These are phyloP conservation scores for Caenorhabditis imperialis DNA, from an alignment of 2,888 invertebrate species.

Conservation along the genomic window DNA sequence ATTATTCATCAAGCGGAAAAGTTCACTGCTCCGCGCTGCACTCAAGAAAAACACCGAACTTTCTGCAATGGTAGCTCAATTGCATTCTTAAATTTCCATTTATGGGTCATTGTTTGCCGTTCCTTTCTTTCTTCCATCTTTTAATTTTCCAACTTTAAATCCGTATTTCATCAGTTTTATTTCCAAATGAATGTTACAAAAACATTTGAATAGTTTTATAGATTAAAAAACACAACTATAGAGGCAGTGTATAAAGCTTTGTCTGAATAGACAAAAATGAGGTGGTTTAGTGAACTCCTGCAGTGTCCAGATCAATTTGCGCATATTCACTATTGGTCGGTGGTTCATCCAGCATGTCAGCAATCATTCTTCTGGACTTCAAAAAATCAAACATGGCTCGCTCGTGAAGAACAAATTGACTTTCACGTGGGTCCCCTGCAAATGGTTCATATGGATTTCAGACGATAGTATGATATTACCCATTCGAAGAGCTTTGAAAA, in stretches of 20 bases:
- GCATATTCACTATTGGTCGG: slow-evolving; percentile 57
- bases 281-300: slow-evolving; percentile 35
- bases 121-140: too few relatives aligned
- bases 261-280: slow-evolving; percentile 32
- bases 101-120: too few relatives aligned
- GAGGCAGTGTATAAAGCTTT: background rate
- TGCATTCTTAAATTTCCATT: slow-evolving; percentile 25
- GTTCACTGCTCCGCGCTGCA: slow-evolving; percentile 51
- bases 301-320: slow-evolving; percentile 60
- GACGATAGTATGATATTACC: too few relatives aligned
- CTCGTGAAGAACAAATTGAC: slow-evolving; percentile 66
- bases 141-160: too few relatives aligned
- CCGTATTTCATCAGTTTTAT: background rate
- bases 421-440: slow-evolving; percentile 51
- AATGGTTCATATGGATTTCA: too few relatives aligned
- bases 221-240: background rate
- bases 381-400: slow-evolving; percentile 69
- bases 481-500: slow-evolving; percentile 63
- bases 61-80: slow-evolving; percentile 47
- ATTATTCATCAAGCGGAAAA: slow-evolving; percentile 45
- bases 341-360: slow-evolving; percentile 66
- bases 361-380: slow-evolving; percentile 64
- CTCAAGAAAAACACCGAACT: slow-evolving; percentile 41
- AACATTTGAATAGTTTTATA: background rate
- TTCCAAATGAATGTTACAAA: background rate